Conservation (phyloP, 2,113 vertebrate genomes). For the Pionites leucogaster region DNA sequence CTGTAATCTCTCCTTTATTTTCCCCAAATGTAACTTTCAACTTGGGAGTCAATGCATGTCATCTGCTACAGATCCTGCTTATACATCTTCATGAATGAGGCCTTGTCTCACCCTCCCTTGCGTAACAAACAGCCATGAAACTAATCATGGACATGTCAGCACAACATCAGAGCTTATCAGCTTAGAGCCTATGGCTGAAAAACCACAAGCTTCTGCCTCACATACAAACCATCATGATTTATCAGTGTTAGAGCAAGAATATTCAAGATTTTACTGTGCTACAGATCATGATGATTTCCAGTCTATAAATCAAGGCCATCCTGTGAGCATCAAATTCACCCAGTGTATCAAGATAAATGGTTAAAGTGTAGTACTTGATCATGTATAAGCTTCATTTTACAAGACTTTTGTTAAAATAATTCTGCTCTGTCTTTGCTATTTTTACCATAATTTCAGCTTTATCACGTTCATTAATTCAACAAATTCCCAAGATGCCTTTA, state of each 20-base stretch:
- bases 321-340: neutral
- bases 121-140: rapidly evolving
- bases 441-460: neutral
- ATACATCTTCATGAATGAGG: neutral
- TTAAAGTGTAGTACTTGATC: neutral
- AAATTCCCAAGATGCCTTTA: neutral
- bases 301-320: neutral
- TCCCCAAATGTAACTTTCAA: neutral
- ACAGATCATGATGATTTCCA: neutral
- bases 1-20: neutral
- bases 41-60: rapidly evolving
- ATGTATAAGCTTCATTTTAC: neutral
- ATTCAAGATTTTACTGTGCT: neutral
- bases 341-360: neutral
- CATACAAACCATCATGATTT: neutral
- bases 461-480: constrained; percentile 14
- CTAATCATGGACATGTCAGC: neutral
- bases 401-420: neutral
- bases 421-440: neutral
- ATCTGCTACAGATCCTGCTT: neutral
- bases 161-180: rapidly evolving
- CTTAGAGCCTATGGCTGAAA: neutral
- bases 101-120: neutral
- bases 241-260: neutral
- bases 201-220: neutral